Evolutionary conservation across 1,140 invertebrate species (phyloP), one percentile per base, ranked within the genome.

Genomic region (Anthonomus grandis): DNA sequence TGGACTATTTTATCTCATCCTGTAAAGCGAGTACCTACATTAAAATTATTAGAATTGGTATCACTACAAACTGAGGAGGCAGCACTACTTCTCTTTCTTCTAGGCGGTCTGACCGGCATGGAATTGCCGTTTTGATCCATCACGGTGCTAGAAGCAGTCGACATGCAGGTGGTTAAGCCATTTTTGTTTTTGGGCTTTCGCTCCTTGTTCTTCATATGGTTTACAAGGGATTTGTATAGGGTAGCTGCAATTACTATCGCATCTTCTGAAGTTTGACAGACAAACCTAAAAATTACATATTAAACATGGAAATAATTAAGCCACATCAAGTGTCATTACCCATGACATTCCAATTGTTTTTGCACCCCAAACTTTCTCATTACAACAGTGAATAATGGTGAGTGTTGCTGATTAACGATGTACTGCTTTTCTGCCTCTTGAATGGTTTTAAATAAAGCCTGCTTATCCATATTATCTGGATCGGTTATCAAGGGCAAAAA

Each of bases 191-290:
- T 83, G 42, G 74, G 81, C 41, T 78, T 76, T 50, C 75, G 70
- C n/a, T 77, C 72, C 57, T 76, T 78, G 4, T 74, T 75, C 57
- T 84, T 83, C 76, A 93, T 85, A 69, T 91, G 87, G 19, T 86
- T 83, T 72, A 93, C 83, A 42, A 94, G 74, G 0, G 89, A 89
- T 70, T 91, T 87, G 73, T 93, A 94, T 38, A 93, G 77, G 45
- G 91, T 93, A 5, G 91, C 90, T 0, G 91, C 91, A 52, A 93
- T 90, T 0, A 91, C 89, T 22, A 95, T 87, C 18, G 92, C 91
- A 56, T 94, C 91, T 74, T 94, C 90, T 10, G 90, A 85, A 63
- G 81, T 85, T 66, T 86, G 84, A 75, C 91, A 95, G 52, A 90
- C 87, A 74, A 94, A 95, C 12, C 65, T 67, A 45, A 22, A 54